These are phyloP conservation scores for Xiphophorus birchmanni DNA, from an alignment of 2,797 vertebrate genomes.

Conservation along the genomic window DNA sequence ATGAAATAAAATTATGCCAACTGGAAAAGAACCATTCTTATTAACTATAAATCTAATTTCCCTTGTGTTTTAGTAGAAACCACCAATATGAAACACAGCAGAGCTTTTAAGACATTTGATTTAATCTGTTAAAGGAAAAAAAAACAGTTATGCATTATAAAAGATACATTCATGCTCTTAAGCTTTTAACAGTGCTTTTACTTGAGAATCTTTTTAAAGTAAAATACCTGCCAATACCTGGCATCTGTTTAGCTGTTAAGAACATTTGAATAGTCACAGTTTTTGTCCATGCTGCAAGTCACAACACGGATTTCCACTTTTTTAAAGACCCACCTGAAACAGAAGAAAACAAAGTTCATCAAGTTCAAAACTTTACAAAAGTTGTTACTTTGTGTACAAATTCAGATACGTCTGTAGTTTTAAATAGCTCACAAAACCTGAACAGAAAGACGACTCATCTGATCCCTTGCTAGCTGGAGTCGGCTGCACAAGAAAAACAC, in stretches of 20 bases:
- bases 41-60: neutral
- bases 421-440: neutral
- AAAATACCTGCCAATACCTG: too few species aligned
- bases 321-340: conserved; percentile 77
- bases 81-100: neutral
- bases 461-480: conserved; percentile 8
- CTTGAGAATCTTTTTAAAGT: too few species aligned
- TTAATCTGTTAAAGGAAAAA: neutral
- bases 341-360: neutral
- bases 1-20: neutral
- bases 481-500: neutral
- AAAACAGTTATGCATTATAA: neutral
- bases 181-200: neutral
- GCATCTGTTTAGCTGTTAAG: conserved; percentile 71
- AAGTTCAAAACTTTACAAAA: neutral
- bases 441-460: conserved; percentile 9
- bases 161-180: neutral
- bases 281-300: conserved; percentile 54
- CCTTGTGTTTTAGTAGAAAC: neutral
- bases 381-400: neutral
- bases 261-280: conserved; percentile 33
- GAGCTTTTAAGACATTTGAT: neutral
- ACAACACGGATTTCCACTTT: conserved; percentile 44
- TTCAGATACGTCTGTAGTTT: neutral
- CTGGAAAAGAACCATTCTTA: neutral